These are phyloP conservation scores for Chaunax sp. DNA, from an alignment of 2,797 vertebrate genomes.

Conservation along the genomic window DNA sequence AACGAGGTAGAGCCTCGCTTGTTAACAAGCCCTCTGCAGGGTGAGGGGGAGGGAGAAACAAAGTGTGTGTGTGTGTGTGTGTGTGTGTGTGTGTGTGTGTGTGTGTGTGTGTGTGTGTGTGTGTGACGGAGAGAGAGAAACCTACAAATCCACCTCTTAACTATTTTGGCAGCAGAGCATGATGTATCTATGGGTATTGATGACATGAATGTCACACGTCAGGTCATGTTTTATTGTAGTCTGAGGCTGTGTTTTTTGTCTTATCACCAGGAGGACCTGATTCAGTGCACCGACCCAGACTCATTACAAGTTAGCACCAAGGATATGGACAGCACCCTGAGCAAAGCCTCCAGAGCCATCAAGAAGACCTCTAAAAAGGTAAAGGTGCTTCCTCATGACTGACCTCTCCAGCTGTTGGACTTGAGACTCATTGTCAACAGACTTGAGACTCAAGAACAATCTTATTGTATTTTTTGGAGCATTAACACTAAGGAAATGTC, in stretches of 20 bases:
- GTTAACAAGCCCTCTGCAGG: slow-evolving; percentile 61
- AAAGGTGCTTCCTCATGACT: too few relatives aligned
- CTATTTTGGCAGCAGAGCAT: slow-evolving; percentile 53
- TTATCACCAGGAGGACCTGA: slow-evolving; percentile 91
- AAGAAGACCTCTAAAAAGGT: slow-evolving; percentile 99
- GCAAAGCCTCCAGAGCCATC: slow-evolving; percentile 96
- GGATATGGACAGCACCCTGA: slow-evolving; percentile 98
- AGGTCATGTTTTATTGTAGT: slow-evolving; percentile 16
- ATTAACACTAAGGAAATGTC: too few relatives aligned
- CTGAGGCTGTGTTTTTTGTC: slow-evolving; percentile 27
- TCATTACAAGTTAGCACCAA: slow-evolving; percentile 96
- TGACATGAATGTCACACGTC: slow-evolving; percentile 10
- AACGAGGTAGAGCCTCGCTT: slow-evolving; percentile 58
- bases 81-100: slow-evolving; percentile 1
- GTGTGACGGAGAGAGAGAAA: not conserved
- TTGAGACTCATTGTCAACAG: too few relatives aligned
- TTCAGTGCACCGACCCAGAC: slow-evolving; percentile 93
- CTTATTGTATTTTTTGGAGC: too few relatives aligned
- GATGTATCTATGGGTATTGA: slow-evolving; percentile 33
- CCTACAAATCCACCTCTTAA: slow-evolving; percentile 23
- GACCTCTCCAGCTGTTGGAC: too few relatives aligned
- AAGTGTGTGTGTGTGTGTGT: slow-evolving; percentile 28
- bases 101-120: not conserved
- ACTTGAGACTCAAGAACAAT: too few relatives aligned
- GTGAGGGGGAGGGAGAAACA: slow-evolving; percentile 31